Evolutionary conservation across 2,888 invertebrate genomes (phyloP), one percentile per base, ranked within the genome.

Genomic region (Pediacus dermestoides): DNA sequence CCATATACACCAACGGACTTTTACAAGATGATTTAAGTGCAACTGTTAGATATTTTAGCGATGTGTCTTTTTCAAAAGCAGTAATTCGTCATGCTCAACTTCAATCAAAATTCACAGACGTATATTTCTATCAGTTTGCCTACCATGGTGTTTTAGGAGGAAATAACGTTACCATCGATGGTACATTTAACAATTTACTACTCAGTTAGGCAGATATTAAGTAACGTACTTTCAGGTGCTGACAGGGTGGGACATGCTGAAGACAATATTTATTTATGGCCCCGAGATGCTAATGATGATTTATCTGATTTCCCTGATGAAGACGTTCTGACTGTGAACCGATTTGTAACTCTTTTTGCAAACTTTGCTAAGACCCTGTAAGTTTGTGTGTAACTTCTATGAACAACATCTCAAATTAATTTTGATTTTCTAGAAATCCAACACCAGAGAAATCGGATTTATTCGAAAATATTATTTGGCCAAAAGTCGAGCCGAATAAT

Each of bases 121-220:
- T 55, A 4, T 55, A 47, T 27, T 54, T 51, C 16, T 55, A 54
- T 25, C 44, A 51, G 16, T 55, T 55, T 37, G 50, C 53, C 2
- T 55, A 53, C 16, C 33, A 46, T 18, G 55, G 53, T 6, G 25
- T 35, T n/a, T 23, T 53, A 15, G 50, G 46, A 11, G 46, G 44
- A 4, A 39, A 37, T 30, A 39, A 44, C 10, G 40, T 42, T 9
- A 23, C 23, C 15, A 34, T 46, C 8, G 42, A 42, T 32, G 50
- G 50, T 48, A 27, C 12, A 37, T 34, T 25, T 16, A 14, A n/a
- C n/a, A n/a, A n/a, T 32, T 6, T 23, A 13, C 13, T 4, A 34
- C 13, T 26, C 18, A 26, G 3, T 4, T 4, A 3, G n/a, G 3
- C 4, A 9, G 14, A 3, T 16, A 10, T 15, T 16, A 22, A 12